A percentile compares a stretch with the other conserved stretches of the same genome.
Evolutionary conservation across 2,113 vertebrate species (phyloP).

Genomic region (Geothlypis trichas): DNA sequence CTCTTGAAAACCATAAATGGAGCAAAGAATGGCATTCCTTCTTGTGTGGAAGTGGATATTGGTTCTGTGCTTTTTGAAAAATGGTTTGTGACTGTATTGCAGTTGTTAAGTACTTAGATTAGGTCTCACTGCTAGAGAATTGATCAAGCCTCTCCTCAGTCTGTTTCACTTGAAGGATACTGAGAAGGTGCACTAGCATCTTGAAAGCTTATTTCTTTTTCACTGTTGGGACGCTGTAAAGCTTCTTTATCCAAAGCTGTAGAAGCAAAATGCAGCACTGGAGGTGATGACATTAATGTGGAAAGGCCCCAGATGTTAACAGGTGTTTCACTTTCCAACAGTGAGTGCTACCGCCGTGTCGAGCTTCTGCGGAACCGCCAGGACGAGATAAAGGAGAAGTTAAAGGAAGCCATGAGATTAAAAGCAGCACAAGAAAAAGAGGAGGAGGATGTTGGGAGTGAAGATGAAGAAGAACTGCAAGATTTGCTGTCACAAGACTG

Average conservation of each 20-base stretch:
- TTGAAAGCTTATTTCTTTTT: not conserved
- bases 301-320: not conserved
- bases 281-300: not conserved
- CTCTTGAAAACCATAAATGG: not conserved
- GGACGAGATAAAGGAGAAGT: slow-evolving; percentile 81
- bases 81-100: not conserved
- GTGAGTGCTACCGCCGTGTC: slow-evolving; percentile 89
- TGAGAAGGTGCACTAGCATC: not conserved
- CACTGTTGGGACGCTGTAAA: not conserved
- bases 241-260: not conserved
- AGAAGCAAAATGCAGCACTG: not conserved
- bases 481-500: slow-evolving; percentile 90
- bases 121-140: not conserved
- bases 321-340: slow-evolving; percentile 16
- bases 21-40: not conserved
- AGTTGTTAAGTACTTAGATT: not conserved
- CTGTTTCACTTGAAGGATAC: not conserved
- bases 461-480: slow-evolving; percentile 88
- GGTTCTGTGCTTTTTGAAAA: not conserved
- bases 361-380: slow-evolving; percentile 87
- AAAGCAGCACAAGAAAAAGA: slow-evolving; percentile 68
- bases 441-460: slow-evolving; percentile 73
- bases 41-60: not conserved
- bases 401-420: slow-evolving; percentile 60
- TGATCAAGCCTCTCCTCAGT: not conserved